Evolutionary conservation across 1,140 invertebrate species (phyloP).

Genomic region (Formica exsecta): DNA sequence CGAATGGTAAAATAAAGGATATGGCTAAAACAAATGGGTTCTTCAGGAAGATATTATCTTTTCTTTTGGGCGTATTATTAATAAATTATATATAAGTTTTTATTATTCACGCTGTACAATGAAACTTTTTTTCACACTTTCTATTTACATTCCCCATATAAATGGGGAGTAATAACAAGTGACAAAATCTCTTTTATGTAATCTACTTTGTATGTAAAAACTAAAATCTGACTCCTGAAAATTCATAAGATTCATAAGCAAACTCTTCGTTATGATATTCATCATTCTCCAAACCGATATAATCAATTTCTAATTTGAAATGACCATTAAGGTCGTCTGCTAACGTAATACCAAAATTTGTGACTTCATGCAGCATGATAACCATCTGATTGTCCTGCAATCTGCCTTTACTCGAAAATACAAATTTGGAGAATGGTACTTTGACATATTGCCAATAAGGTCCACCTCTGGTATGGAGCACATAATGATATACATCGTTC

Average conservation of each 20-base stretch:
- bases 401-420: constrained; percentile 93
- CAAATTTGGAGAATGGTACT: constrained; percentile 98
- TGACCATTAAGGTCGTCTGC: constrained; percentile 93
- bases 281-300: constrained; percentile 94
- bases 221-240: constrained; percentile 29
- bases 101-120: constrained; percentile 37
- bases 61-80: background rate
- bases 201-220: background rate
- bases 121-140: background rate
- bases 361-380: constrained; percentile 88
- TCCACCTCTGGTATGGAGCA: constrained; percentile 96
- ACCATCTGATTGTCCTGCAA: constrained; percentile 93
- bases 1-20: too few species aligned
- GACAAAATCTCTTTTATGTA: background rate
- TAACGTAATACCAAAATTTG: constrained; percentile 93
- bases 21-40: background rate
- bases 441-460: constrained; percentile 98
- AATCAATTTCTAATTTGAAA: constrained; percentile 97
- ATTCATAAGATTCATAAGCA: constrained; percentile 95
- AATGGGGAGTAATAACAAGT: background rate
- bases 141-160: background rate
- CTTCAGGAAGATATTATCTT: background rate
- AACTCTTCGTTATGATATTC: constrained; percentile 92
- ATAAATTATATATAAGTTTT: constrained; percentile 38
- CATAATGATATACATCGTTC: constrained; percentile 94